phyloP scores from a whole-genome alignment of 2,888 invertebrate species.

The Aethes cnicana region DNA sequence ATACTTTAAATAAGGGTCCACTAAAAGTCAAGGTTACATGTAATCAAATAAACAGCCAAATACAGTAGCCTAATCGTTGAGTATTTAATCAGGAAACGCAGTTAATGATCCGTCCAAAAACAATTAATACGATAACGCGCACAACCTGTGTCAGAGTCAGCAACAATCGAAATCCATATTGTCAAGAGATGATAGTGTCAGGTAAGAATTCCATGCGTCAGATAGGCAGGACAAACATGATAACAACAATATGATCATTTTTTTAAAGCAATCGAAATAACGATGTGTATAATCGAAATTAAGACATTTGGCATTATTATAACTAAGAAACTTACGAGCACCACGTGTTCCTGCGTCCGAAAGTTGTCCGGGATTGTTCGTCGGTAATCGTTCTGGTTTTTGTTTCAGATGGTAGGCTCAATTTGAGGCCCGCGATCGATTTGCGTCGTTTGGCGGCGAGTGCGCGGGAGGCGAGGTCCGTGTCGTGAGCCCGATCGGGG shows the following conservation, averaged over 20 bases:
- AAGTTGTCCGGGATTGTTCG: constrained; percentile 57
- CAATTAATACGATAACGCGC: constrained; percentile 5
- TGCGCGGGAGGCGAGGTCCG: constrained; percentile 69
- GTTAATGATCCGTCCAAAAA: constrained; percentile 5
- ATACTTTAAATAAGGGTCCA: not conserved
- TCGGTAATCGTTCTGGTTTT: constrained; percentile 53
- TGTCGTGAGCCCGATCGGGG: constrained; percentile 59
- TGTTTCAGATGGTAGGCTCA: constrained; percentile 62
- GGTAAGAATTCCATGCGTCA: constrained; percentile 46
- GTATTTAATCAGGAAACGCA: constrained; percentile 3
- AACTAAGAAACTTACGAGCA: constrained; percentile 69
- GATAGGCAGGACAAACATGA: constrained; percentile 46
- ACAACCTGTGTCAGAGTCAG: constrained; percentile 40
- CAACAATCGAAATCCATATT: constrained; percentile 47
- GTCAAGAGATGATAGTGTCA: constrained; percentile 46
- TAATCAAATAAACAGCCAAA: constrained; percentile 5
- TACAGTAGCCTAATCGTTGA: constrained; percentile 1
- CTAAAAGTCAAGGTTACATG: constrained; percentile 7
- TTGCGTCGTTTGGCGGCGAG: constrained; percentile 76
- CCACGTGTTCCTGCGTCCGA: constrained; percentile 78
- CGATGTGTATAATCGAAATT: not conserved
- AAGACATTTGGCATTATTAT: not conserved
- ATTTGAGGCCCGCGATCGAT: constrained; percentile 70
- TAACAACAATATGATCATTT: constrained; percentile 36
- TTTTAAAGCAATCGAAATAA: constrained; percentile 11